phyloP scores from a whole-genome alignment of 1,140 invertebrate genomes.

The Drosophila ficusphila region DNA sequence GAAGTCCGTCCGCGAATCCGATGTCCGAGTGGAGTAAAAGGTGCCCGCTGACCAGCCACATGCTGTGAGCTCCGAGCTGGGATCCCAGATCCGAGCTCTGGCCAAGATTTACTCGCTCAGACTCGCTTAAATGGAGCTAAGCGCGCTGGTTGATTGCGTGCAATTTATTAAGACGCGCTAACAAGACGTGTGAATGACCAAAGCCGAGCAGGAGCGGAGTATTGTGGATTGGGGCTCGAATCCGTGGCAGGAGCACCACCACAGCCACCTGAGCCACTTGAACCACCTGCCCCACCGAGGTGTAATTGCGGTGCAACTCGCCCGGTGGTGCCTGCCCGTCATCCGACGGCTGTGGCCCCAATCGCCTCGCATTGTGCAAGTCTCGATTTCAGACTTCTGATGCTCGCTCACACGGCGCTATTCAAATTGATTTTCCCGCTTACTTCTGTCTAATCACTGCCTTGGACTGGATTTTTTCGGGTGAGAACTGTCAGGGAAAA shows the following conservation, averaged over 20 bases:
- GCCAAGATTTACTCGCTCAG: slow-evolving; percentile 80
- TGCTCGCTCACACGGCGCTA: slow-evolving; percentile 41
- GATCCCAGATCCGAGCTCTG: slow-evolving; percentile 34
- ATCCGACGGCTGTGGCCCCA: slow-evolving; percentile 30
- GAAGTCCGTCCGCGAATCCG: slow-evolving; percentile 6
- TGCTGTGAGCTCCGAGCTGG: slow-evolving; percentile 61
- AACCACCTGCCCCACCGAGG: slow-evolving; percentile 8
- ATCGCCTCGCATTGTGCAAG: slow-evolving; percentile 29
- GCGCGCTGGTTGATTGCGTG: slow-evolving; percentile 81
- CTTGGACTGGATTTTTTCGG: background rate
- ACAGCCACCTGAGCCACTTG: too few relatives aligned
- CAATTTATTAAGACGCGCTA: slow-evolving; percentile 84
- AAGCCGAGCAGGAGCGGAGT: slow-evolving; percentile 65
- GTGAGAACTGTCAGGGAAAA: background rate
- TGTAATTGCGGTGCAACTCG: slow-evolving; percentile 60
- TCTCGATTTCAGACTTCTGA: slow-evolving; percentile 28
- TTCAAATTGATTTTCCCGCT: slow-evolving; percentile 44
- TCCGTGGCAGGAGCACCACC: slow-evolving; percentile 14
- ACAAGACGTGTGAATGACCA: slow-evolving; percentile 83
- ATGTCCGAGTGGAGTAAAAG: slow-evolving; percentile 54
- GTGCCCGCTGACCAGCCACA: slow-evolving; percentile 65
- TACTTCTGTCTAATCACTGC: slow-evolving; percentile 16
- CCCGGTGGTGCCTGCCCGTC: slow-evolving; percentile 47
- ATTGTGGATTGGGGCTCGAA: background rate
- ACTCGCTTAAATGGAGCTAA: slow-evolving; percentile 78